Conservation (phyloP, 2,113 vertebrate species). For the Phycodurus eques region DNA sequence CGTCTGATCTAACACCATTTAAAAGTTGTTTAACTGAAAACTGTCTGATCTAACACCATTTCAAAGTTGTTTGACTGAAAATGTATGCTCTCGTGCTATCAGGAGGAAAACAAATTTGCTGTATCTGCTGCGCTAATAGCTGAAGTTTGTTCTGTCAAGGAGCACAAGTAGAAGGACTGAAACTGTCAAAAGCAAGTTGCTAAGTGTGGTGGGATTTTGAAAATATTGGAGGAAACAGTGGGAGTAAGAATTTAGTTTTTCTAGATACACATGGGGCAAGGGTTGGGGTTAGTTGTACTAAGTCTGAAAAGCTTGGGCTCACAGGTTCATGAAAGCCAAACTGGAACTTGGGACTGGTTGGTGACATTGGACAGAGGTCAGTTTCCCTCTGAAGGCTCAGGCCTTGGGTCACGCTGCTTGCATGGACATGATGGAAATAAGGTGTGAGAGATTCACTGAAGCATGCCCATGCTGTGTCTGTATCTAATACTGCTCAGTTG, state of each 20-base stretch:
- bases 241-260: neutral
- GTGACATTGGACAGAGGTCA: no score
- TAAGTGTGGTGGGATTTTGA: neutral
- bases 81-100: neutral
- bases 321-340: no score
- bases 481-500: neutral
- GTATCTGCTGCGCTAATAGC: neutral
- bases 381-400: slow-evolving; percentile 12
- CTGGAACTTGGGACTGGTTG: no score
- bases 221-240: neutral
- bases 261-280: no score
- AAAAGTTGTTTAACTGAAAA: neutral
- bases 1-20: neutral
- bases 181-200: neutral
- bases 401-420: slow-evolving; percentile 3
- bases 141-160: neutral
- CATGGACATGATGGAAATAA: neutral
- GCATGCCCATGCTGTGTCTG: neutral
- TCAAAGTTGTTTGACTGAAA: neutral
- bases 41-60: neutral
- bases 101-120: neutral
- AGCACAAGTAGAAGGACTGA: neutral
- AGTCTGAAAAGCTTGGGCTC: no score
- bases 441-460: neutral
- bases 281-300: no score